Conservation (phyloP, 1,140 invertebrate genomes). For the Drosophila nikananu region DNA sequence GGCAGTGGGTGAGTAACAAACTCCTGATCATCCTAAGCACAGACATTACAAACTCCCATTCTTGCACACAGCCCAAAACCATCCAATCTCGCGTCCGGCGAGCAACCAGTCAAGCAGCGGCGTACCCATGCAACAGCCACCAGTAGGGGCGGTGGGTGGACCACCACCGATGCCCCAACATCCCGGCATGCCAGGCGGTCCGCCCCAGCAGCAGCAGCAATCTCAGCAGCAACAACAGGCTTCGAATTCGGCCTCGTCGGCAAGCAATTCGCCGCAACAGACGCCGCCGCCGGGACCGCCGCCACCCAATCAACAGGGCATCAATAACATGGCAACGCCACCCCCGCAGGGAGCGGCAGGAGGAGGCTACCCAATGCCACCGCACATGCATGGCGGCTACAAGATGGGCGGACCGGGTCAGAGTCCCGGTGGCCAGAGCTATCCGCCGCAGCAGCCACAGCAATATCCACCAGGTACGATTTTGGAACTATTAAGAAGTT, state of each 20-base stretch:
- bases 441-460: constrained; percentile 87
- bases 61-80: constrained; percentile 67
- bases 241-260: constrained; percentile 77
- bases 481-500: background rate
- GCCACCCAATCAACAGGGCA: constrained; percentile 85
- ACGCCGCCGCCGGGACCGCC: constrained; percentile 85
- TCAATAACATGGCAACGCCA: constrained; percentile 85
- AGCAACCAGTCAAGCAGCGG: constrained; percentile 92
- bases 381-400: constrained; percentile 82
- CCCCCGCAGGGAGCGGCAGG: constrained; percentile 73
- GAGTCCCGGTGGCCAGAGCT: constrained; percentile 85
- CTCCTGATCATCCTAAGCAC: background rate
- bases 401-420: constrained; percentile 78
- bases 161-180: constrained; percentile 89
- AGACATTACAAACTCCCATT: background rate
- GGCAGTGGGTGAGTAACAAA: constrained; percentile 92
- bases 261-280: constrained; percentile 82
- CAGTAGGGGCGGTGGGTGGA: constrained; percentile 88
- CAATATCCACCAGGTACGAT: constrained; percentile 86
- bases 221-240: constrained; percentile 83
- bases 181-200: constrained; percentile 57
- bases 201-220: constrained; percentile 83
- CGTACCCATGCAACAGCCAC: constrained; percentile 74
- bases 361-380: constrained; percentile 78
- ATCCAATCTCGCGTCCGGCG: constrained; percentile 89